These are phyloP conservation scores for Hycleus cichorii DNA, from an alignment of 1,140 invertebrate species.

Conservation along the genomic window DNA sequence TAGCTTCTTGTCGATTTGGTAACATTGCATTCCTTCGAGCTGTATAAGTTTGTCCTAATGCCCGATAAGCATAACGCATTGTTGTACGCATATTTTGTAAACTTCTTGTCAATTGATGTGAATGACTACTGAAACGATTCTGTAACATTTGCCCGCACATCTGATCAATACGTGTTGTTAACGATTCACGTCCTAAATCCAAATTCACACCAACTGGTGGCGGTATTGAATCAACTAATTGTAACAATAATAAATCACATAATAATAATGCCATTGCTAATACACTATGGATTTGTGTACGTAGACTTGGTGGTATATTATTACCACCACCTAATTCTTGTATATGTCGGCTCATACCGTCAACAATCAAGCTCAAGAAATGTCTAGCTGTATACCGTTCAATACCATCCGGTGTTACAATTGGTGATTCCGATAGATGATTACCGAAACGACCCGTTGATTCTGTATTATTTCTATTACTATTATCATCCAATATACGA, in stretches of 20 bases:
- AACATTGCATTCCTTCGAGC: slow-evolving; percentile 33
- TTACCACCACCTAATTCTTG: slow-evolving; percentile 20
- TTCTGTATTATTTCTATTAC: slow-evolving; percentile 5
- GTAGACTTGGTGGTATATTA: slow-evolving; percentile 17
- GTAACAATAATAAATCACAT: slow-evolving; percentile 33
- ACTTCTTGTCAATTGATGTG: slow-evolving; percentile 30
- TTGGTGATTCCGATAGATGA: slow-evolving; percentile 19
- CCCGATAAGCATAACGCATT: slow-evolving; percentile 22
- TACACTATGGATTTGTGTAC: slow-evolving; percentile 26
- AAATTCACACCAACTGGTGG: slow-evolving; percentile 31
- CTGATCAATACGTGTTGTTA: slow-evolving; percentile 32
- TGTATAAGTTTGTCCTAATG: slow-evolving; percentile 30
- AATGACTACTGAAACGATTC: slow-evolving; percentile 24
- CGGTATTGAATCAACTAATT: slow-evolving; percentile 37
- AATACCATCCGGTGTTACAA: slow-evolving; percentile 32
- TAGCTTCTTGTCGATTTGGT: slow-evolving; percentile 23
- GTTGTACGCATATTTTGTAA: slow-evolving; percentile 30
- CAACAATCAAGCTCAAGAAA: slow-evolving; percentile 38
- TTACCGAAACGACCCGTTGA: slow-evolving; percentile 7
- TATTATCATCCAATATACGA: slow-evolving; percentile 19
- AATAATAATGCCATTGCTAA: slow-evolving; percentile 33
- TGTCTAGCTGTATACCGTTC: slow-evolving; percentile 34
- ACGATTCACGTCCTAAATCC: slow-evolving; percentile 30
- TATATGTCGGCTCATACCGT: slow-evolving; percentile 32
- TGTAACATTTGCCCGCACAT: slow-evolving; percentile 34